phyloP scores from a whole-genome alignment of 2,113 vertebrate genomes.

The Zosterops hypoxanthus region DNA sequence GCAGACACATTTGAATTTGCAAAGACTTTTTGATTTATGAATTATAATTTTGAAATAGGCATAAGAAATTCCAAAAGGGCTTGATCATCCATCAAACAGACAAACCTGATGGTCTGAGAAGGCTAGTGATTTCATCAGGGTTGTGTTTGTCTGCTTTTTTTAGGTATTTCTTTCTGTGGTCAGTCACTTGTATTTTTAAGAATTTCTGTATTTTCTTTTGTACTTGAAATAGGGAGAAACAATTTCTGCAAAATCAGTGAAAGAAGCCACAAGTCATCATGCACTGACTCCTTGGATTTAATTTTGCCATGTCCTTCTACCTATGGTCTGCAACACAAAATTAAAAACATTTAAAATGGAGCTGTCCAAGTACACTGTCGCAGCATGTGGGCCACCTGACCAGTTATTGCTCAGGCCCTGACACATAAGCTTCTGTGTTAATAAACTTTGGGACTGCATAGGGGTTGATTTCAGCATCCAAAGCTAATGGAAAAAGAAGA shows the following conservation, averaged over 20 bases:
- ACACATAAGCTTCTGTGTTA: not conserved
- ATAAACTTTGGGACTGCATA: not conserved
- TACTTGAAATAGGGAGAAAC: not conserved
- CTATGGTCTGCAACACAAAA: not conserved
- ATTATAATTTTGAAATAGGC: not conserved
- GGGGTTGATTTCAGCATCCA: not conserved
- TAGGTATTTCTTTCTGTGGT: not conserved
- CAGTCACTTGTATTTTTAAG: not conserved
- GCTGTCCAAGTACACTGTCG: accelerated
- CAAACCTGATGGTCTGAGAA: not conserved
- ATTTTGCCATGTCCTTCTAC: not conserved
- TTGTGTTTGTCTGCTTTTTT: not conserved
- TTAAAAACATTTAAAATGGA: not conserved
- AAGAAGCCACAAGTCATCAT: not conserved
- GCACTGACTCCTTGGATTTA: not conserved
- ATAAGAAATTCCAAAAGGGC: not conserved
- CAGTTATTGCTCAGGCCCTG: not conserved
- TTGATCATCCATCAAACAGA: not conserved
- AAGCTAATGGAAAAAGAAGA: not conserved
- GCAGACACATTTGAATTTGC: not conserved
- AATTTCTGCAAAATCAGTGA: not conserved
- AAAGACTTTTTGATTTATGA: not conserved
- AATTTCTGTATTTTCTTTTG: not conserved
- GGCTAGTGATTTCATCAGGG: not conserved
- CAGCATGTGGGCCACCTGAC: not conserved